phyloP scores from a whole-genome alignment of 2,113 vertebrate species.

The Xenotilapia leptura region DNA sequence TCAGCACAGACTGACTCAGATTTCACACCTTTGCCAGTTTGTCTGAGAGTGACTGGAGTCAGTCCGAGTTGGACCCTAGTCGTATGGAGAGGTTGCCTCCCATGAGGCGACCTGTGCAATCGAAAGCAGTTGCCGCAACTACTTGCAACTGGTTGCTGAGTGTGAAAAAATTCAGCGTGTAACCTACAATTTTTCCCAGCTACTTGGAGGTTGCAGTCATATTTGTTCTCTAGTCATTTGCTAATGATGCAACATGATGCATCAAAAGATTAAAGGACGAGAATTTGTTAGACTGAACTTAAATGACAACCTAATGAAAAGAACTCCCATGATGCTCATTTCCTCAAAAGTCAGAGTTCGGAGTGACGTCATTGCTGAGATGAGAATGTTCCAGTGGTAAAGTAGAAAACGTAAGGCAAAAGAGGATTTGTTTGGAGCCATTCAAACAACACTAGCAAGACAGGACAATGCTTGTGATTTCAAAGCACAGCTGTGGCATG shows the following conservation, averaged over 20 bases:
- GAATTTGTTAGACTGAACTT: neutral
- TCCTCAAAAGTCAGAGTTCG: neutral
- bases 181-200: neutral
- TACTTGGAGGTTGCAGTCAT: neutral
- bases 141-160: neutral
- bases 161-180: neutral
- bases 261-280: neutral
- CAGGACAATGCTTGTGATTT: neutral
- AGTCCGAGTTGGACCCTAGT: neutral
- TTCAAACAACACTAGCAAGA: neutral
- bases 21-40: neutral
- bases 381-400: neutral
- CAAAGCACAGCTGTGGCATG: neutral
- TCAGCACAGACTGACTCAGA: neutral
- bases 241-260: neutral
- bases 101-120: neutral
- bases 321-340: neutral
- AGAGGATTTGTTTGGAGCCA: neutral
- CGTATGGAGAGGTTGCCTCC: neutral
- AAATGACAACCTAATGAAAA: neutral
- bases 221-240: neutral
- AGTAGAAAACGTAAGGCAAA: neutral
- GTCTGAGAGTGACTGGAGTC: neutral
- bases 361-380: neutral
- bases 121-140: neutral